Conservation (phyloP, 2,888 invertebrate genomes). For the Drymonia ruficornis region DNA sequence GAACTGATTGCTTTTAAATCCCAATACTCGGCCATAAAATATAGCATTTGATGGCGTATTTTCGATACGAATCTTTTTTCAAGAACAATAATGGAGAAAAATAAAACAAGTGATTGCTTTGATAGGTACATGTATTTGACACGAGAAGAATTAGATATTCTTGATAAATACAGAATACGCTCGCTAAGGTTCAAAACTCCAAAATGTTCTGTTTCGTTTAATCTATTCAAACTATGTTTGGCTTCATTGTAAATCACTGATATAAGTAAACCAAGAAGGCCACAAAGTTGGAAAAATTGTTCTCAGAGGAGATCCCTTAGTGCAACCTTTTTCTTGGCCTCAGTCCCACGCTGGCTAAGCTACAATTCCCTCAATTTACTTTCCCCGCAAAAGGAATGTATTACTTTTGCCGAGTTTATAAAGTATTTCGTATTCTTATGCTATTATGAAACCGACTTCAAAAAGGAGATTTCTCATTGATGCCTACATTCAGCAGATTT, state of each 20-base stretch:
- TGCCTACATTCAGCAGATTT: too few species aligned
- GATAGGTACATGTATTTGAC: too few species aligned
- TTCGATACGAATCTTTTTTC: slow-evolving; percentile 27
- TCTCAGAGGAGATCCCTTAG: slow-evolving; percentile 62
- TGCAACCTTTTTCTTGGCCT: slow-evolving; percentile 60
- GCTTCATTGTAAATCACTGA: slow-evolving; percentile 63
- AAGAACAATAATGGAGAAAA: background rate
- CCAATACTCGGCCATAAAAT: slow-evolving; percentile 48
- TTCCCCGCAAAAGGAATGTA: slow-evolving; percentile 51
- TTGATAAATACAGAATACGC: too few species aligned
- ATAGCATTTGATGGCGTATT: slow-evolving; percentile 33
- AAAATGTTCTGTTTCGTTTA: too few species aligned
- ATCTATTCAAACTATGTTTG: slow-evolving; percentile 8
- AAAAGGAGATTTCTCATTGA: too few species aligned
- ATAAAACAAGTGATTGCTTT: too few species aligned
- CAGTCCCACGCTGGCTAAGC: slow-evolving; percentile 54
- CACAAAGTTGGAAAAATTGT: slow-evolving; percentile 73
- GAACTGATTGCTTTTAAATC: slow-evolving; percentile 59
- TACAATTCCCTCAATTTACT: slow-evolving; percentile 66
- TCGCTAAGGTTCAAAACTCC: too few species aligned
- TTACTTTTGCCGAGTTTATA: slow-evolving; percentile 33
- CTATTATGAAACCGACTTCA: background rate
- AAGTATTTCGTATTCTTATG: slow-evolving; percentile 1
- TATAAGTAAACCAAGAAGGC: slow-evolving; percentile 62
- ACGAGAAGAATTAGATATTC: too few species aligned